A percentile compares a stretch with the other conserved stretches of the same genome.
These are phyloP conservation scores for Tyto alba DNA, from an alignment of 2,113 vertebrate genomes.

Conservation along the genomic window DNA sequence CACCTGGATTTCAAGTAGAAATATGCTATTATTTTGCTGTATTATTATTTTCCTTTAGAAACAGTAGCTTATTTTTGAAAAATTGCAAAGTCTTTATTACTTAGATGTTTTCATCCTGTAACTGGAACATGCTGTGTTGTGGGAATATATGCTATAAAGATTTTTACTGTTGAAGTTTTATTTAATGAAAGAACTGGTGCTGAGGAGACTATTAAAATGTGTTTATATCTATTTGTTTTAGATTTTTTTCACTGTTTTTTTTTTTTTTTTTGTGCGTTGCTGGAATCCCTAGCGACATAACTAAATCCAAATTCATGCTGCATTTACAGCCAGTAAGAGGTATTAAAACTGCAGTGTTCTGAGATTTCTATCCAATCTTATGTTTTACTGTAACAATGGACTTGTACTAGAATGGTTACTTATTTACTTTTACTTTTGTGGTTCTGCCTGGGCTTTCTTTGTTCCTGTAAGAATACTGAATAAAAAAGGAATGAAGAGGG, in stretches of 20 bases:
- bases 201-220: not conserved
- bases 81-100: not conserved
- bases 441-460: not conserved
- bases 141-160: not conserved
- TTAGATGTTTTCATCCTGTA: rapidly evolving
- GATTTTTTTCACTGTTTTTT: not conserved
- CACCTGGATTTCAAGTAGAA: not conserved
- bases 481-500: not conserved
- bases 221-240: not conserved
- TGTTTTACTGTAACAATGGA: not conserved
- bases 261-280: not conserved
- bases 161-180: not conserved
- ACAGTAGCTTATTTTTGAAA: not conserved
- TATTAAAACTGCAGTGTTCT: not conserved
- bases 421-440: conserved; percentile 1
- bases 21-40: not conserved
- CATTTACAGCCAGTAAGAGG: not conserved
- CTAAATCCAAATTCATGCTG: not conserved
- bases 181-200: not conserved
- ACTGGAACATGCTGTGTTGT: not conserved
- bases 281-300: not conserved
- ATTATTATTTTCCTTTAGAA: not conserved
- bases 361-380: not conserved
- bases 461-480: not conserved
- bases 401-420: not conserved